Base-by-base conservation (phyloP, 2,113 vertebrate genomes). In the Tachysurus fulvidraco region DNA sequence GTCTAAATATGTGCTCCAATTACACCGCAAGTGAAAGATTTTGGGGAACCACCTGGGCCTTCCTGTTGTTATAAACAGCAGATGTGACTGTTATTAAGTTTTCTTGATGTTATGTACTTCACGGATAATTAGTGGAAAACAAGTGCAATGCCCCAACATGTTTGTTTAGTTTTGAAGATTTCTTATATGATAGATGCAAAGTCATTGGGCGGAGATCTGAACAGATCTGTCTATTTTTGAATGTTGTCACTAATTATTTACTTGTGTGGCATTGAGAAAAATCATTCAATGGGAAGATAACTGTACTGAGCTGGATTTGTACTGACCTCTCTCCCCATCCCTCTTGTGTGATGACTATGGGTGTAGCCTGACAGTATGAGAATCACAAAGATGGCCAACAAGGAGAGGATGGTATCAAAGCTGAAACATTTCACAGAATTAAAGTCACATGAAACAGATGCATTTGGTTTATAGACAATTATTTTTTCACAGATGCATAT, bases 361-460 rank as follows among this genome's bases (percentile, higher is more conserved):
- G n/a, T 69, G 46, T 57, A 41, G 60, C 5, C n/a, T 41, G 77
- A 59, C 50, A 80, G 54, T 23, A 36, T 57, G 54, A 36, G 36
- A 36, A 36, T 36, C 36, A 36, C 36, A 36, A 36, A 36, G 36
- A 36, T 36, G 36, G 36, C 36, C 36, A 36, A 36, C 36, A 36
- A 36, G 36, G 28, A 80, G 17, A 4, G 44, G 28, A 52, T 30
- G 25, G 14, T 44, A 91, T 83, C 86, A 88, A 73, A 88, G 44
- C 59, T n/a, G 41, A 83, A 89, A 67, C 84, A 21, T 19, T 64
- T 71, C 83, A 73, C 64, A 77, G 78, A 4, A 79, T 16, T 54
- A 54, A 77, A 55, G 71, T 50, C 41, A 12, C 9, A 44, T 69
- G 30, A 36, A 69, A 69, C 6, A 2, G 30, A 41, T 2, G 10